Percentiles rank a stretch among this genome's conserved stretches.
phyloP scores from a whole-genome alignment of 2,113 vertebrate species.

The Neolamprologus fasciatus region DNA sequence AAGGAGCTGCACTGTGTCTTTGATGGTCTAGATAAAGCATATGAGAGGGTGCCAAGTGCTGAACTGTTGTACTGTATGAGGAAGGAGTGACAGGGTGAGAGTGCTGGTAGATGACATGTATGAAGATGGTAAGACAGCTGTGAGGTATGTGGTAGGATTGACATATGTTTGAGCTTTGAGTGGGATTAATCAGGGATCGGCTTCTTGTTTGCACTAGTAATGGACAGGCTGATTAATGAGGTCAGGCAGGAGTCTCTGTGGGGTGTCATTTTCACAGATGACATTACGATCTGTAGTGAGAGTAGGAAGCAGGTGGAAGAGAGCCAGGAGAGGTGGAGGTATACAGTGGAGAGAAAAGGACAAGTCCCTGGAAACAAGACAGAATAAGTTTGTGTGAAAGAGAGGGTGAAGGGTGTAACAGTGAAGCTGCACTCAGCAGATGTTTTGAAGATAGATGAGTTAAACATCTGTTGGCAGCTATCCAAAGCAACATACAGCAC shows the following conservation, averaged over 20 bases:
- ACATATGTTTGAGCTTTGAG: background rate
- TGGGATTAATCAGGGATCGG: background rate
- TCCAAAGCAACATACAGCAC: background rate
- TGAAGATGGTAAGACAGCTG: background rate
- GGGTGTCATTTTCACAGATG: background rate
- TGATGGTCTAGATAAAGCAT: background rate
- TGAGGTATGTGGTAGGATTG: background rate
- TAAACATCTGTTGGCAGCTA: background rate
- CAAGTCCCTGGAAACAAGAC: background rate
- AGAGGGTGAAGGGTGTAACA: background rate
- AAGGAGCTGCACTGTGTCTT: background rate
- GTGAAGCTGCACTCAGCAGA: background rate
- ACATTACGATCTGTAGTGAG: background rate
- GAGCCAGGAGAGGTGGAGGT: background rate
- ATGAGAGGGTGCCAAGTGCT: background rate
- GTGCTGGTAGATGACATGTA: background rate
- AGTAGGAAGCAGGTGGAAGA: background rate
- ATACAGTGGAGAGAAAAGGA: background rate
- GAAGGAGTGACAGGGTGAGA: background rate
- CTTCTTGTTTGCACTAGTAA: background rate
- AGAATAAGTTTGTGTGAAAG: background rate
- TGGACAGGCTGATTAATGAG: background rate
- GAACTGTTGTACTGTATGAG: background rate
- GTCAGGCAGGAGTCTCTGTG: background rate
- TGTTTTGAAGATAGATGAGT: background rate